phyloP scores from a whole-genome alignment of 1,140 invertebrate genomes.

The Ridgeia piscesae region DNA sequence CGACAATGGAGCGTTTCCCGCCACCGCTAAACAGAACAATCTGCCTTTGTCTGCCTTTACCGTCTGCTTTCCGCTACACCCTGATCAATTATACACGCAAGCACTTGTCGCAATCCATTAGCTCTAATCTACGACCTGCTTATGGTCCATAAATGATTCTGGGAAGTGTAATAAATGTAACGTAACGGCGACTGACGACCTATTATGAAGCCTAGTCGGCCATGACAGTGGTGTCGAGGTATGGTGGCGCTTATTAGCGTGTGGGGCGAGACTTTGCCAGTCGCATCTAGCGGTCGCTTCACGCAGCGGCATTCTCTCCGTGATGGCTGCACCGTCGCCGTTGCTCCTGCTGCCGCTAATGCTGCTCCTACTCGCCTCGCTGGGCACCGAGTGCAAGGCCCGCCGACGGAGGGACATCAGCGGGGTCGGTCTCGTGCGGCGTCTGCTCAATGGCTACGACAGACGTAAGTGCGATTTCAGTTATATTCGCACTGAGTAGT shows the following conservation, averaged over 20 bases:
- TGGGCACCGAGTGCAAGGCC: neutral
- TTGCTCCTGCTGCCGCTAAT: neutral
- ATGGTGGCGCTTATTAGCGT: neutral
- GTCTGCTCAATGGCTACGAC: neutral
- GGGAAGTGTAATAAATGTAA: neutral
- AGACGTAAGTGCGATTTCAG: neutral
- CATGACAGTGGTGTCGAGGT: neutral
- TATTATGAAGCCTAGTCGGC: neutral
- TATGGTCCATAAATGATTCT: neutral
- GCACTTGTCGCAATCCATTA: neutral
- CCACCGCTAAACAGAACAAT: neutral
- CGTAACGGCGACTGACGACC: neutral
- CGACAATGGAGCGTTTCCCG: neutral
- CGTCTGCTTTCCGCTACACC: neutral
- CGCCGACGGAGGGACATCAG: neutral
- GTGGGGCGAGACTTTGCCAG: neutral
- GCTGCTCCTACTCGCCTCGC: neutral
- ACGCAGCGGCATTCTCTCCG: neutral
- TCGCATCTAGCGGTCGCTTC: neutral
- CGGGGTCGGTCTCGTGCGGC: neutral
- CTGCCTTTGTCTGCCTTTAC: neutral
- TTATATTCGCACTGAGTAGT: neutral
- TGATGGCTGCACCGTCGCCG: neutral
- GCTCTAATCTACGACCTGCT: slow-evolving; percentile 3
- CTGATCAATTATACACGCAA: neutral